Conservation (phyloP, 1,140 invertebrate species). For the Aphelenchoides avenae region DNA sequence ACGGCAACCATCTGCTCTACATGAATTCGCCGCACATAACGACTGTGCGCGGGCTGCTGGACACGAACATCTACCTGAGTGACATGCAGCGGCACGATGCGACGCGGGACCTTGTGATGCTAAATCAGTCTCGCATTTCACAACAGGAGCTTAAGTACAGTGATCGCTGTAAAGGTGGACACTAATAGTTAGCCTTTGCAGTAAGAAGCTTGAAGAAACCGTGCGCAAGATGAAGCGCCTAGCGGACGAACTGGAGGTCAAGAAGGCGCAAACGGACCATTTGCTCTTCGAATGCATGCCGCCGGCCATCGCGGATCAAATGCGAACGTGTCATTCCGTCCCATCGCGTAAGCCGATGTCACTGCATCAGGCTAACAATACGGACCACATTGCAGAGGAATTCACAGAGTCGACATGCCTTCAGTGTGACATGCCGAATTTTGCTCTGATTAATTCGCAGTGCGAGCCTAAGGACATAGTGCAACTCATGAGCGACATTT, state of each 20-base stretch:
- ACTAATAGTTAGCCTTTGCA: not conserved
- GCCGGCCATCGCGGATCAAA: constrained; percentile 58
- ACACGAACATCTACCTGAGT: constrained; percentile 58
- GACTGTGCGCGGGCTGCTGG: constrained; percentile 48
- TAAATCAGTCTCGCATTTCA: constrained; percentile 54
- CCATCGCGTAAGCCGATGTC: too few relatives aligned
- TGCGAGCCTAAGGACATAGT: constrained; percentile 60
- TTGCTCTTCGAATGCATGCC: too few relatives aligned
- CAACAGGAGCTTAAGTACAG: constrained; percentile 61
- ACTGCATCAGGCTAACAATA: too few relatives aligned
- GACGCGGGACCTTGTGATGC: constrained; percentile 61
- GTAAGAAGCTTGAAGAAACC: constrained; percentile 28
- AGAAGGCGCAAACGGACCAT: too few relatives aligned
- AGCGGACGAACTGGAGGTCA: too few relatives aligned
- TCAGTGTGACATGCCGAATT: constrained; percentile 62
- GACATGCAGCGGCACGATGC: constrained; percentile 62
- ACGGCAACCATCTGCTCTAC: constrained; percentile 58
- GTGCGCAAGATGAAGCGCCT: constrained; percentile 9
- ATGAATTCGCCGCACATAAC: constrained; percentile 60
- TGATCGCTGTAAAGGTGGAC: constrained; percentile 56
- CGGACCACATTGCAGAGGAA: constrained; percentile 45
- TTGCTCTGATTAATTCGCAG: constrained; percentile 60
- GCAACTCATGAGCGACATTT: constrained; percentile 60
- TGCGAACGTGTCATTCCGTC: constrained; percentile 55
- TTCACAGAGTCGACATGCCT: constrained; percentile 61